Conservation (phyloP, 2,888 invertebrate genomes). For the Drosophila dives region DNA sequence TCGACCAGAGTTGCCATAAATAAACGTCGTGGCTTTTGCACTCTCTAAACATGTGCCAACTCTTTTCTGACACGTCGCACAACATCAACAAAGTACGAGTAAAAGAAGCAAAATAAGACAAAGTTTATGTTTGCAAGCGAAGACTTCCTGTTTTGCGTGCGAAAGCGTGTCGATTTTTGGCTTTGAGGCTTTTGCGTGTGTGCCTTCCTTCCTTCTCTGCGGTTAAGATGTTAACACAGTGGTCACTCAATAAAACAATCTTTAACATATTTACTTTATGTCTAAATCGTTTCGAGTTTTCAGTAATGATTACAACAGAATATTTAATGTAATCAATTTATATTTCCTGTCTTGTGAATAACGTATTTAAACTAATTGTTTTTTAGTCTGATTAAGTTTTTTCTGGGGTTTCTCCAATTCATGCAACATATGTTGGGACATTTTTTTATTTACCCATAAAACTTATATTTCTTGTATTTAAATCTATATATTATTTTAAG, state of each 20-base stretch:
- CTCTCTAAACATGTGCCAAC: conserved; percentile 54
- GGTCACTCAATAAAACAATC: background rate
- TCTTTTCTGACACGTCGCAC: conserved; percentile 46
- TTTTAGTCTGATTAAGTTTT: no score
- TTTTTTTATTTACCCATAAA: no score
- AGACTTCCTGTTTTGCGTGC: conserved; percentile 63
- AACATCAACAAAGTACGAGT: background rate
- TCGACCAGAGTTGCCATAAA: conserved; percentile 50
- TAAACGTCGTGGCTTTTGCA: conserved; percentile 52
- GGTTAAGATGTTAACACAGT: conserved; percentile 25
- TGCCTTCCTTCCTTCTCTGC: conserved; percentile 8
- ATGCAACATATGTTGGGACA: no score
- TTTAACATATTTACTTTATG: background rate
- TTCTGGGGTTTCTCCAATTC: no score
- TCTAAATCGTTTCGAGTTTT: no score
- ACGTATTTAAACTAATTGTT: no score
- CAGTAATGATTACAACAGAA: no score
- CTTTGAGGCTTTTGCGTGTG: background rate
- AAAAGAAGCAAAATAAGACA: conserved; percentile 1
- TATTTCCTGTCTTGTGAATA: no score
- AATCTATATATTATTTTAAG: no score
- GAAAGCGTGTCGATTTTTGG: conserved; percentile 43
- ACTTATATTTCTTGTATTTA: no score
- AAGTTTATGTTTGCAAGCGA: conserved; percentile 18
- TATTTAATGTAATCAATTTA: no score